Percentiles rank a stretch among this genome's conserved stretches.
phyloP scores from a whole-genome alignment of 2,888 invertebrate genomes.

The Rosalia funebris region DNA sequence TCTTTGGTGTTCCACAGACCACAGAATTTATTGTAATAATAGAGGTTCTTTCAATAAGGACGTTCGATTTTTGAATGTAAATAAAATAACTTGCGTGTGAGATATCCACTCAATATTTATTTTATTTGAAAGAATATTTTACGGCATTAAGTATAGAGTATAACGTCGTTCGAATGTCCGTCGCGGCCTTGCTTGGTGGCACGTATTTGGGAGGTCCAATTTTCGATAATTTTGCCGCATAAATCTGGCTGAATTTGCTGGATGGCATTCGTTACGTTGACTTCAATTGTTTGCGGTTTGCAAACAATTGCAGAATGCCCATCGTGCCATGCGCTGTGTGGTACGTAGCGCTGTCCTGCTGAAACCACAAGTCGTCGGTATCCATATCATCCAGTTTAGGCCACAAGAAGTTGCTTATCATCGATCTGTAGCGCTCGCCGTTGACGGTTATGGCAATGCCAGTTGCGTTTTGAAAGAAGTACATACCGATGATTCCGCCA shows the following conservation, averaged over 20 bases:
- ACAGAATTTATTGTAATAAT: too few relatives aligned
- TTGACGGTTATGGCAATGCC: too few relatives aligned
- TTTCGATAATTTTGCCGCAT: constrained; percentile 41
- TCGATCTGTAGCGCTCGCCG: too few relatives aligned
- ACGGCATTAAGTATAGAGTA: constrained; percentile 12
- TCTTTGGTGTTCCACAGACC: too few relatives aligned
- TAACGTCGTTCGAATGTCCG: constrained; percentile 35
- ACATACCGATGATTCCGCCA: too few relatives aligned
- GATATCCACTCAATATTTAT: constrained; percentile 8
- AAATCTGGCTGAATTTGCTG: constrained; percentile 46
- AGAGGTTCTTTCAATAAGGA: constrained; percentile 17
- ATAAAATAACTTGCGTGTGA: constrained; percentile 20
- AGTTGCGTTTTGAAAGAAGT: too few relatives aligned
- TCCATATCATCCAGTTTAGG: too few relatives aligned
- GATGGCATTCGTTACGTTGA: constrained; percentile 39
- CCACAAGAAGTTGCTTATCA: too few relatives aligned
- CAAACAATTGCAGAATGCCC: too few relatives aligned
- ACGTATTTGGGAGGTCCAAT: constrained; percentile 10
- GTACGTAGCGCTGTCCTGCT: too few relatives aligned
- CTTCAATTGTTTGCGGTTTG: constrained; percentile 13
- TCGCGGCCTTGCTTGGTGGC: constrained; percentile 4
- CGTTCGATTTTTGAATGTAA: constrained; percentile 12
- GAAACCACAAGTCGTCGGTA: too few relatives aligned
- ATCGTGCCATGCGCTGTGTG: too few relatives aligned
- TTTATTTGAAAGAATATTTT: constrained; percentile 16